Evolutionary conservation across 53 echinoderm and acorn worm species (phyloP).

Genomic region (Astropecten irregularis): DNA sequence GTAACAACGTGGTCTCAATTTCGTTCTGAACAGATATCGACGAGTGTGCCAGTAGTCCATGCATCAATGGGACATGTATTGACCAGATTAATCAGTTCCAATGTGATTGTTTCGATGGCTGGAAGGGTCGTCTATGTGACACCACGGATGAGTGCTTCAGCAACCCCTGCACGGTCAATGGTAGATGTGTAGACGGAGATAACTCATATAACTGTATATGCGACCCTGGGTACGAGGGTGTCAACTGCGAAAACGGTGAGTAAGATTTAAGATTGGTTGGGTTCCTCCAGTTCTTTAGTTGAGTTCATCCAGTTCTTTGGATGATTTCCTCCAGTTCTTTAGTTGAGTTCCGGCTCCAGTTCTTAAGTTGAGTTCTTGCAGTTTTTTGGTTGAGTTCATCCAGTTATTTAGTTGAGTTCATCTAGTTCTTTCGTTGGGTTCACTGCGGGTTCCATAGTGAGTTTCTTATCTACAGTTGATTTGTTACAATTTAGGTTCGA

Average conservation of each 20-base stretch:
- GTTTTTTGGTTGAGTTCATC: too few species aligned
- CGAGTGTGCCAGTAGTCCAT: slow-evolving; percentile 74
- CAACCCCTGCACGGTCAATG: slow-evolving; percentile 77
- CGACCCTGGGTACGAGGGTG: slow-evolving; percentile 70
- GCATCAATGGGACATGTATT: slow-evolving; percentile 74
- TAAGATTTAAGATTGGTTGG: neutral
- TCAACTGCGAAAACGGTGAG: slow-evolving; percentile 41
- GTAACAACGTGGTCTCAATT: too few species aligned
- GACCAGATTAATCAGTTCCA: slow-evolving; percentile 67
- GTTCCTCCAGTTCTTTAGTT: neutral
- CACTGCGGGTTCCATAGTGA: too few species aligned
- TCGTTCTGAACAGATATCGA: slow-evolving; percentile 78
- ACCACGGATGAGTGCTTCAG: slow-evolving; percentile 58
- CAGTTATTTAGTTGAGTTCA: too few species aligned
- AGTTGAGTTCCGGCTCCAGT: neutral
- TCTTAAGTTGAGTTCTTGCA: too few species aligned
- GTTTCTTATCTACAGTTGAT: too few species aligned
- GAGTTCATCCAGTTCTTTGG: too few species aligned
- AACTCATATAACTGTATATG: slow-evolving; percentile 68
- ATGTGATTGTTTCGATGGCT: slow-evolving; percentile 77
- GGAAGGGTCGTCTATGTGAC: slow-evolving; percentile 71
- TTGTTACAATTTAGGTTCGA: too few species aligned
- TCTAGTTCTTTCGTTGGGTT: too few species aligned
- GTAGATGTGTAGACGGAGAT: slow-evolving; percentile 61
- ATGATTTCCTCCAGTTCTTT: neutral